A percentile compares a stretch with the other conserved stretches of the same genome.
Conservation (phyloP, 1,140 invertebrate species). For the Drosophila repletoides region DNA sequence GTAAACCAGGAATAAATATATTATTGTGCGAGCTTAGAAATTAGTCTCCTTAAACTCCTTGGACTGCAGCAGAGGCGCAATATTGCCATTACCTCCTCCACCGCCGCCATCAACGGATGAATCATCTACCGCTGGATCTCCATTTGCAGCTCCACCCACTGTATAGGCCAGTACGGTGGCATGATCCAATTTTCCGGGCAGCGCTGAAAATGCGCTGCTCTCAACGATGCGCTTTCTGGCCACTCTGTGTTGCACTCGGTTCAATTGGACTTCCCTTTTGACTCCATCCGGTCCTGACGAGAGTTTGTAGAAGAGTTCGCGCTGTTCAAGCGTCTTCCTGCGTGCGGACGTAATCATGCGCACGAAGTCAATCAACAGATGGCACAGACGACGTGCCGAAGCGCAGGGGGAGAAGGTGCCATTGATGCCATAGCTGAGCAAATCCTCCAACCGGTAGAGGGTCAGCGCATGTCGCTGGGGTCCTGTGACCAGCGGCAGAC, state of each 20-base stretch:
- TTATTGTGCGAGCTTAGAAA: slow-evolving; percentile 57
- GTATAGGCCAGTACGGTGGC: slow-evolving; percentile 93
- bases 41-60: slow-evolving; percentile 80
- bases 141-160: slow-evolving; percentile 84
- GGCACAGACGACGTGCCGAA: slow-evolving; percentile 87
- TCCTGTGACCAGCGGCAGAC: slow-evolving; percentile 90
- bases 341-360: slow-evolving; percentile 90
- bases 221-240: slow-evolving; percentile 76
- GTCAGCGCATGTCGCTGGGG: slow-evolving; percentile 91
- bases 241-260: slow-evolving; percentile 85
- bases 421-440: slow-evolving; percentile 89
- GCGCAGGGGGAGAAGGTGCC: slow-evolving; percentile 84
- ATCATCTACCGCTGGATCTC: slow-evolving; percentile 1
- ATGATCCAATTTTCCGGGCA: slow-evolving; percentile 97
- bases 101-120: not conserved
- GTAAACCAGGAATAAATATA: no score
- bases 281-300: slow-evolving; percentile 86
- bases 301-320: slow-evolving; percentile 89
- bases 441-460: slow-evolving; percentile 90
- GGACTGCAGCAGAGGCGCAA: slow-evolving; percentile 67
- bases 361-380: slow-evolving; percentile 90
- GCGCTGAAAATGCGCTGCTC: slow-evolving; percentile 83
- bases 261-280: slow-evolving; percentile 87
- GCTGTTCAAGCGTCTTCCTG: slow-evolving; percentile 90
- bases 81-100: slow-evolving; percentile 21